Evolutionary conservation across 2,888 invertebrate genomes (phyloP), one percentile per base, ranked within the genome.

Genomic region (Cybosia mesomella): DNA sequence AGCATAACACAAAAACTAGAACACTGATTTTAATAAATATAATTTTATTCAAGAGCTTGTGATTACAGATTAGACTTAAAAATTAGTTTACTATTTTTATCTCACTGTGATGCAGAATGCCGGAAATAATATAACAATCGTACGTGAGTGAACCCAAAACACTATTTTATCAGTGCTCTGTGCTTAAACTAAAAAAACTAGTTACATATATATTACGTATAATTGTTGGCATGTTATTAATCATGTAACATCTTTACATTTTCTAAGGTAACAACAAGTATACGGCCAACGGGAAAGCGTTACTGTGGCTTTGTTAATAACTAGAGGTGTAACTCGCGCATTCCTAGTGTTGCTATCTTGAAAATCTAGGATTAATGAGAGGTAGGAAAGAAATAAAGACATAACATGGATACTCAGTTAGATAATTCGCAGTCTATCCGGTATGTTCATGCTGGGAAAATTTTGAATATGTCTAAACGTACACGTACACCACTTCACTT

Each of bases 71-170:
- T 49, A n/a, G n/a, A 49, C 49, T n/a, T n/a, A 49, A n/a, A 49
- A 49, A n/a, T n/a, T 49, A 49, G 49, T 49, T 49, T 55, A 32
- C 15, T 64, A 22, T 57, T 63, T 34, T 57, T 49, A 49, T 49
- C 49, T 49, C 49, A 49, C 49, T n/a, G 18, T 49, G 49, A 18
- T 18, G n/a, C n/a, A n/a, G 49, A 49, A 49, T 49, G 18, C n/a
- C 49, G 49, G 49, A 49, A 49, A 49, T 49, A n/a, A 49, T n/a
- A 49, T 49, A 49, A 49, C 49, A n/a, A 49, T 49, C 18, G 49
- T n/a, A 49, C 49, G 49, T 49, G 49, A 49, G n/a, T 49, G 49
- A 49, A 49, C 49, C 49, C 49, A 49, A 49, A 49, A 49, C 49
- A 49, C n/a, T 49, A 18, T 49, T 49, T 49, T 9, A 49, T 49